Evolutionary conservation across 1,140 invertebrate genomes (phyloP), one percentile per base, ranked within the genome.

Genomic region (Aethina tumida): DNA sequence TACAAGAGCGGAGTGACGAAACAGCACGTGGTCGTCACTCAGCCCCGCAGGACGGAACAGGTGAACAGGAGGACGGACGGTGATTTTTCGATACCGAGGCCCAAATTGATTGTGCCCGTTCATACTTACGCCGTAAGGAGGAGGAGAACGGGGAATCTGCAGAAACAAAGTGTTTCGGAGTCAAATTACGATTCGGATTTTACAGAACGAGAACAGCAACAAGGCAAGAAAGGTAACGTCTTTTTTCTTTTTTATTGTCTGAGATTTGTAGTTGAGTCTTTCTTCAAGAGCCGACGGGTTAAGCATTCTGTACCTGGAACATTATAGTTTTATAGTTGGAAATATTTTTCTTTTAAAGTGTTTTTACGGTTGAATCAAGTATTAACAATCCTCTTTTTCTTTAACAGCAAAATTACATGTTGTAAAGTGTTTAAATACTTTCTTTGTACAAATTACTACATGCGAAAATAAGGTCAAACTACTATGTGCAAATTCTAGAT

Each of bases 91-190:
- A 88, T 89, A 59, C 85, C 85, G 1, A 65, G 85, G 50, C 84
- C 84, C 9, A 80, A 84, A 55, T 69, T 89, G 39, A 84, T 89
- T 50, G 84, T 88, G 35, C 84, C 84, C 27, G 83, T 88, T 35
- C 84, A 89, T 65, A 85, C 84, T 2, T 88, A 88, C 59, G 84
- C 81, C 17, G 74, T 77, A 31, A 66, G 81, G 39, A 77, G 79
- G 45, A 67, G 84, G 34, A 69, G 82, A 38, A 87, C 84, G n/a
- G 84, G 84, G 4, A 81, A 79, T 65, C 60, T 77, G 8, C 44
- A 40, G 15, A 34, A 19, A 14, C 22, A 36, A 14, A 41, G 33
- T 24, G 41, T 43, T 8, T 43, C 43, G 13, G 39, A 42, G 24
- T 35, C 39, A 12, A 30, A 34, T 19, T 41, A 35, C 27, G 43